Conservation (phyloP, 2,113 vertebrate genomes). For the Rhynchomys soricoides region DNA sequence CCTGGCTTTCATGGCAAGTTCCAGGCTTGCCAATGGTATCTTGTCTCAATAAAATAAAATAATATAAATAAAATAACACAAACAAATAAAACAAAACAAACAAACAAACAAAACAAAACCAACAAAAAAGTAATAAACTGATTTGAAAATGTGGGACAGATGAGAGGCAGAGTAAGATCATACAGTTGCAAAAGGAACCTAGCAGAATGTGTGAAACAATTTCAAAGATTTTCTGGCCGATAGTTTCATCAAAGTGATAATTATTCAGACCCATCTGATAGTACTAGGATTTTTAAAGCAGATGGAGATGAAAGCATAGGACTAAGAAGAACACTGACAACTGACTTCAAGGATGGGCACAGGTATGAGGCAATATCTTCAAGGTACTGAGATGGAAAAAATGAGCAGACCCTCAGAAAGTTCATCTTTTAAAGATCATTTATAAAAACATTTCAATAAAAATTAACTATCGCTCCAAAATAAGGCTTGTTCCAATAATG, state of each 20-base stretch:
- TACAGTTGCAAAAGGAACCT: background rate
- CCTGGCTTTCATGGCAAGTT: background rate
- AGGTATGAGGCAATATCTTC: background rate
- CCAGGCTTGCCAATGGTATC: background rate
- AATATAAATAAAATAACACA: background rate
- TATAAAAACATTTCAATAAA: background rate
- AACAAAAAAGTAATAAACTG: background rate
- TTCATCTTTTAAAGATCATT: background rate
- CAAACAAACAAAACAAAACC: background rate
- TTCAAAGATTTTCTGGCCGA: background rate
- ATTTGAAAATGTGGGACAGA: background rate
- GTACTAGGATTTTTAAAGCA: slow-evolving; percentile 9
- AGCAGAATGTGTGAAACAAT: background rate
- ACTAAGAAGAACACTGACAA: background rate
- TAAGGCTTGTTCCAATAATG: background rate
- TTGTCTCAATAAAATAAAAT: background rate
- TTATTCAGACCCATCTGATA: background rate
- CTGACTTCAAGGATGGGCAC: background rate
- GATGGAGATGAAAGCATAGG: background rate
- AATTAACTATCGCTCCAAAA: background rate
- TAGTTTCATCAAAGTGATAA: background rate
- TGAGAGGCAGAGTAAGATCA: too few relatives aligned
- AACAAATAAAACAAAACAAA: background rate
- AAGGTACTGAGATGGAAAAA: background rate
- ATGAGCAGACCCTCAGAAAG: background rate